Conservation (phyloP, 2,797 vertebrate genomes). For the Poecilia gillii region DNA sequence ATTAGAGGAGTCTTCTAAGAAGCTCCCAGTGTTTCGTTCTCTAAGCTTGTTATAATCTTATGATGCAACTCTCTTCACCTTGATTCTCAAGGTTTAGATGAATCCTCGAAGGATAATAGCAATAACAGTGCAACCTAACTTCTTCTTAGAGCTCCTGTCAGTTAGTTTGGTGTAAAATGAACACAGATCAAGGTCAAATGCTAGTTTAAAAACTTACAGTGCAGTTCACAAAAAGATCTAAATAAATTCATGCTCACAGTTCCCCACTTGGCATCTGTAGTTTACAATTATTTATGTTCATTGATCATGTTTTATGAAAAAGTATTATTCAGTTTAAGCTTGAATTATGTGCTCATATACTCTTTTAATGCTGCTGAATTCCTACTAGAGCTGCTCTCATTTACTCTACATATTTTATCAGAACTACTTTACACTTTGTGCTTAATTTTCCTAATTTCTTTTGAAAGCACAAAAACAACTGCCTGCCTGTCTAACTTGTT, state of each 20-base stretch:
- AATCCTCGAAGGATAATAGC: constrained; percentile 36
- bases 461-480: background rate
- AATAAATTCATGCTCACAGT: background rate
- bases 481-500: background rate
- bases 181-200: background rate
- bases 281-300: background rate
- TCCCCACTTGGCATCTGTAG: background rate
- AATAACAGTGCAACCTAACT: background rate
- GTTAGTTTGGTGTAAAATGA: background rate
- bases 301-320: background rate
- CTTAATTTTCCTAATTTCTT: background rate
- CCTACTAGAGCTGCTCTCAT: background rate
- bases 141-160: constrained; percentile 20
- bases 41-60: constrained; percentile 9
- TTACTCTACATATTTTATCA: background rate
- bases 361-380: background rate
- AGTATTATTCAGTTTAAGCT: background rate
- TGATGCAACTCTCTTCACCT: constrained; percentile 1
- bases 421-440: background rate
- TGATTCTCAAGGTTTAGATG: constrained; percentile 30
- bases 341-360: background rate
- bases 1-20: background rate
- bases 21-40: background rate
- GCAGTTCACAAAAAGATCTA: background rate
- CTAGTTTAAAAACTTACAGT: background rate